Base-by-base conservation (phyloP, 2,797 vertebrate species). In the Poecilia velifera region DNA sequence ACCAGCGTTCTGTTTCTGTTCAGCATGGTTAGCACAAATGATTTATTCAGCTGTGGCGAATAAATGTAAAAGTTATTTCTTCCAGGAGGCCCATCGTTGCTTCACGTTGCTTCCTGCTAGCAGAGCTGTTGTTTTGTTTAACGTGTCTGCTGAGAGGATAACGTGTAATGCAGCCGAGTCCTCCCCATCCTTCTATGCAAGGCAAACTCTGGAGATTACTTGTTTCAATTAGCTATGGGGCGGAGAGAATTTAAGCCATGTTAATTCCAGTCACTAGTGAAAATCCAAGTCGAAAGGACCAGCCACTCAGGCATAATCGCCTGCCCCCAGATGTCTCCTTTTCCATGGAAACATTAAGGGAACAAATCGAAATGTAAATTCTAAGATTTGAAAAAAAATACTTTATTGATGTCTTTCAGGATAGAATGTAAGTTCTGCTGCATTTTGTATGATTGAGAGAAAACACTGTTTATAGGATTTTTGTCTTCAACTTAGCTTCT, bases 221-320 rank as follows among this genome's bases (percentile, higher is more conserved):
- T 86, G 84, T 95, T 95, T 95, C 94, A 95, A 95, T 95, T 94
- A 94, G 93, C 90, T 83, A 90, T 82, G 88, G 91, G 91, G 92
- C 49, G 79, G 87, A 87, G 86, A 91, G 86, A 92, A 92, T 93
- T 89, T 92, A 93, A 94, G 90, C 86, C 90, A 92, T 91, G 89
- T 88, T 95, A 94, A 95, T 95, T 95, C 92, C 89, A 89, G 89
- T 90, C 89, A 92, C 90, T 86, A 87, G 81, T 86, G 84, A 79
- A 91, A 93, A 92, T 91, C 90, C 89, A 77, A 71, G 74, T 76
- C 83, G 90, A 87, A 91, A 83, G 84, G 85, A 82, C 81, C 70
- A 85, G 86, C 81, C 87, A 87, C 89, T 79, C 87, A 89, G 80
- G 75, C 91, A 81, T 93, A 93, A 94, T 94, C 92, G 14, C 87